Conservation (phyloP, 2,113 vertebrate genomes). For the Seriola dumerili region DNA sequence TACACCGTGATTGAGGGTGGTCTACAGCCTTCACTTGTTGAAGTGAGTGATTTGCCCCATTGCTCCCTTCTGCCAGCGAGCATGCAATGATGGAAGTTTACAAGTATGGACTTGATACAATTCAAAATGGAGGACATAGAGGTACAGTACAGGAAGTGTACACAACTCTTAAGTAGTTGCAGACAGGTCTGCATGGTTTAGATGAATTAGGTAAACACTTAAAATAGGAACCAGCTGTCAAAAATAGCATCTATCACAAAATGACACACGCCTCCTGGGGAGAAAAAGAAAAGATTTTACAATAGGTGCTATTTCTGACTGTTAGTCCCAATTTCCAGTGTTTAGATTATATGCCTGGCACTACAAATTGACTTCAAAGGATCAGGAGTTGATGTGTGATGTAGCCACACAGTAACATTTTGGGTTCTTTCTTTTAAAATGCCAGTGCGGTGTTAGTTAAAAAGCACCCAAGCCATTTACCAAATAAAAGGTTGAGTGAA, state of each 20-base stretch:
- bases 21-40: conserved; percentile 35
- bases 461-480: too few relatives aligned
- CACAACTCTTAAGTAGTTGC: background rate
- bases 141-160: background rate
- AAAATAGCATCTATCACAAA: too few relatives aligned
- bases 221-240: too few relatives aligned
- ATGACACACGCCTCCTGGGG: too few relatives aligned
- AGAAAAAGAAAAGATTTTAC: background rate
- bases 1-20: conserved; percentile 14
- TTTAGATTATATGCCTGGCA: background rate
- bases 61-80: background rate
- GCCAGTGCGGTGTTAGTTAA: background rate
- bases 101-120: background rate
- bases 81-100: background rate
- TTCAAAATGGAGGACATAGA: too few relatives aligned
- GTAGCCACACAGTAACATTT: background rate
- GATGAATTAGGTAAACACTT: too few relatives aligned
- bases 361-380: background rate
- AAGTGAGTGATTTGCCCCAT: background rate
- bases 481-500: background rate
- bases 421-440: background rate
- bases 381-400: background rate
- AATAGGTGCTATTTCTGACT: too few relatives aligned
- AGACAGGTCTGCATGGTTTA: background rate
- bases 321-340: too few relatives aligned